These are phyloP conservation scores for Nyctalus aviator DNA, from an alignment of 2,797 vertebrate species.

Conservation along the genomic window DNA sequence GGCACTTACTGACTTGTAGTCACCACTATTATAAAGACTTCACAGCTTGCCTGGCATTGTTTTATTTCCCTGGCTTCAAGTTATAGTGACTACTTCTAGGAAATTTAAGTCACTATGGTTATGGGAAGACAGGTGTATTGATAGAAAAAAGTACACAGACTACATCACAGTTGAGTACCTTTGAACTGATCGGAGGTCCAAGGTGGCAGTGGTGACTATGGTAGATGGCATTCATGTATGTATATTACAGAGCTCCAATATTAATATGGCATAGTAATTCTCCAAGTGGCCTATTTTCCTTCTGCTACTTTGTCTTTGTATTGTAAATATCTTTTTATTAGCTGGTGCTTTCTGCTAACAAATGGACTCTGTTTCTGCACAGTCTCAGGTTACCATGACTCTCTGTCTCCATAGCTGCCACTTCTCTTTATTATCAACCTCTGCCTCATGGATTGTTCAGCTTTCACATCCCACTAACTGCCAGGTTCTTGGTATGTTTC, in stretches of 20 bases:
- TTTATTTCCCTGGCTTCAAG: background rate
- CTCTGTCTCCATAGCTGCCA: background rate
- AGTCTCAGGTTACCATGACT: background rate
- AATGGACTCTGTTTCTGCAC: background rate
- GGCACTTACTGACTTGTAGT: background rate
- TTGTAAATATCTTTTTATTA: background rate
- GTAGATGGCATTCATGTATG: background rate
- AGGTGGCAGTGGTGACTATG: background rate
- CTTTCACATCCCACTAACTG: background rate
- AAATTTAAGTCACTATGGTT: background rate
- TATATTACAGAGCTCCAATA: background rate
- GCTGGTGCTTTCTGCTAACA: background rate
- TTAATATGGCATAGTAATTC: background rate
- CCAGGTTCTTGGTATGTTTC: background rate
- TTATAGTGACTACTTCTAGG: background rate
- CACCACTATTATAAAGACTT: background rate
- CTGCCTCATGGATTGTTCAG: background rate
- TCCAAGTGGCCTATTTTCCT: background rate
- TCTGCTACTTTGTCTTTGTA: background rate
- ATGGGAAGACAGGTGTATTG: background rate
- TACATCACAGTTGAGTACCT: background rate
- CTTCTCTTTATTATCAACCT: background rate
- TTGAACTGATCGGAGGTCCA: background rate
- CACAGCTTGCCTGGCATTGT: background rate
- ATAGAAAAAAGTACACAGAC: background rate